phyloP scores from a whole-genome alignment of 1,140 invertebrate genomes.

The Cotesia vestalis region DNA sequence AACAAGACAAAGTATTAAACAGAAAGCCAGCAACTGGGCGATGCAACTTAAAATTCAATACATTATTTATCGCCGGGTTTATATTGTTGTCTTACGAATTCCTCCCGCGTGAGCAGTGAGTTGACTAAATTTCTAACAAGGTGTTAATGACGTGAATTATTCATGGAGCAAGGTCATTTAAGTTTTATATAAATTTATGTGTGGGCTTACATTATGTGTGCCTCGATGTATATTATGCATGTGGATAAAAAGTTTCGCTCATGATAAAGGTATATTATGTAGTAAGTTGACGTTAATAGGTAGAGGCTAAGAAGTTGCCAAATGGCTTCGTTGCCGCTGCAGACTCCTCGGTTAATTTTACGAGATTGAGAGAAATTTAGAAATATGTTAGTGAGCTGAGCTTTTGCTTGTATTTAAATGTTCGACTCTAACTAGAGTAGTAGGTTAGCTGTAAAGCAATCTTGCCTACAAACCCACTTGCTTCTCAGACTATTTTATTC shows the following conservation, averaged over 20 bases:
- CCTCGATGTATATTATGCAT: no score
- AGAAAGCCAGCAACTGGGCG: no score
- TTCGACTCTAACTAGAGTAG: slow-evolving; percentile 14
- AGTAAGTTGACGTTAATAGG: slow-evolving; percentile 20
- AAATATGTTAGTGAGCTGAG: background rate
- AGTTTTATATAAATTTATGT: background rate
- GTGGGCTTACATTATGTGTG: background rate
- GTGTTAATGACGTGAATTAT: slow-evolving; percentile 7
- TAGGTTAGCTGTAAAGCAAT: slow-evolving; percentile 28
- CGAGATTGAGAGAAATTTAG: slow-evolving; percentile 22
- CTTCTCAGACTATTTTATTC: background rate
- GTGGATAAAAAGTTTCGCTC: slow-evolving; percentile 11
- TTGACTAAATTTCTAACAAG: background rate
- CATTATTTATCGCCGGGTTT: slow-evolving; percentile 1
- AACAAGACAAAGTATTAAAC: no score
- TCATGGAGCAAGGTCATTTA: background rate
- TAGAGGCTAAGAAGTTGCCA: slow-evolving; percentile 20
- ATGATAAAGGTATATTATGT: slow-evolving; percentile 16
- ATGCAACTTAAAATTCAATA: slow-evolving; percentile 5
- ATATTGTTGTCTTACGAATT: background rate
- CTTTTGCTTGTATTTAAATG: no score
- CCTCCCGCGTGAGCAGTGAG: background rate
- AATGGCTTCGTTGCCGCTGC: slow-evolving; percentile 1
- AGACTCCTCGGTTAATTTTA: background rate
- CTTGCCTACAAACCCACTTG: slow-evolving; percentile 27